Evolutionary conservation across 2,797 vertebrate genomes (phyloP), one percentile per base, ranked within the genome.

Genomic region (Pangasius krempfi): DNA sequence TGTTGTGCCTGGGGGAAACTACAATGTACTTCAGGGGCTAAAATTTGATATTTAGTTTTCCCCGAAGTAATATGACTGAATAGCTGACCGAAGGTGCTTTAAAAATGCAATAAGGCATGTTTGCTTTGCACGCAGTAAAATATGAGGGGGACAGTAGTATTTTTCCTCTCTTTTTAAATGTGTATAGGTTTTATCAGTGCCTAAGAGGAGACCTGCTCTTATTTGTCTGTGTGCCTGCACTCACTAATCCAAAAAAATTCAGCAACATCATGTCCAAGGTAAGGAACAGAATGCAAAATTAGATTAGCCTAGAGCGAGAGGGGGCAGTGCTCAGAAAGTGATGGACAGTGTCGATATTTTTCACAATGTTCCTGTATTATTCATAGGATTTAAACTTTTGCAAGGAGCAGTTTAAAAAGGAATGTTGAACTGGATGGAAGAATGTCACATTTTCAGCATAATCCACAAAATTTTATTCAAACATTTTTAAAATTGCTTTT

Each of bases 281-380:
- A 66, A 68, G 47, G 37, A 85, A 60, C 54, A 72, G 89, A 87
- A 89, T 89, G 54, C 72, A 37, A 64, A 89, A 87, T 89, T 68
- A 87, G 86, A 72, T 84, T 79, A 50, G 81, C 80, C 89, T 87
- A 7, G 72, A 89, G 72, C 68, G 12, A 73, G 30, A 75, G 18
- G 22, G 72, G 40, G 13, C 86, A 79, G 37, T n/a, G 44, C 52
- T 40, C 52, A 50, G 40, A 72, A 47, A 50, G 16, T 85, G 72
- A 87, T 84, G 70, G 33, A 33, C 58, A 64, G 27, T 70, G 22
- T 82, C 76, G 50, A 54, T 81, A 75, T 54, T 80, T 84, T 64
- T 22, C 66, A 62, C 58, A 62, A 75, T 81, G 76, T 33, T 37
- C 72, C 44, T 76, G 22, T 83, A 86, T 60, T 62, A 80, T 86